Percentiles rank a stretch among this genome's conserved stretches.
Evolutionary conservation across 1,140 invertebrate genomes (phyloP).

Genomic region (Neocloeon triangulifer): DNA sequence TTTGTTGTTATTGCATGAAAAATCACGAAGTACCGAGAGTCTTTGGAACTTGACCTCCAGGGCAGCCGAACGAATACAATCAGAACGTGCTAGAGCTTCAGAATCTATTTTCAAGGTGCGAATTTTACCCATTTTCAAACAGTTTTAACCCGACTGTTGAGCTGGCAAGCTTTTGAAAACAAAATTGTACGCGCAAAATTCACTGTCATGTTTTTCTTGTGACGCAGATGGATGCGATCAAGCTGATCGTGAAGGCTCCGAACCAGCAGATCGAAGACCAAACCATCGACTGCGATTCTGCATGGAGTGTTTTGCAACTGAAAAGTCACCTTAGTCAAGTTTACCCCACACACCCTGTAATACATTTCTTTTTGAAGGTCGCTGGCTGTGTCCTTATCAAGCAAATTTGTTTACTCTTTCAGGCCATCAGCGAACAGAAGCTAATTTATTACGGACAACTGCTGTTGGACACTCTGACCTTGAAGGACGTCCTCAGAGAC

Average conservation of each 20-base stretch:
- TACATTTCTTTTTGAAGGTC: conserved; percentile 7
- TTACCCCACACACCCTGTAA: conserved; percentile 77
- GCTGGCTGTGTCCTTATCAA: not conserved
- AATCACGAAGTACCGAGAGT: too few species aligned
- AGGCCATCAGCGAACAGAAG: conserved; percentile 58
- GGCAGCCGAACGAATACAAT: not conserved
- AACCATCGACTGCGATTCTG: conserved; percentile 50
- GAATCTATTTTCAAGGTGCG: too few species aligned
- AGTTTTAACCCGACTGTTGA: not conserved
- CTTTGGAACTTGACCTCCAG: too few species aligned
- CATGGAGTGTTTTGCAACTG: conserved; percentile 64
- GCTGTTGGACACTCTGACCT: conserved; percentile 42
- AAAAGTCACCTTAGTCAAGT: conserved; percentile 63
- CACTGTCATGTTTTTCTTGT: conserved; percentile 1
- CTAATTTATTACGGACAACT: conserved; percentile 80
- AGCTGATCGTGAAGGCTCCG: conserved; percentile 62
- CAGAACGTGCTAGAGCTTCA: too few species aligned
- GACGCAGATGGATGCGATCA: conserved; percentile 22
- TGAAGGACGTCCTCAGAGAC: conserved; percentile 58
- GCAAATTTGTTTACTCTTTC: conserved; percentile 5
- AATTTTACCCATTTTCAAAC: too few species aligned
- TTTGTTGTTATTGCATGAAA: too few species aligned
- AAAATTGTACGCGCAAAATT: not conserved
- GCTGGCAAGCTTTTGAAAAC: not conserved
- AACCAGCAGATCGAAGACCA: conserved; percentile 77